phyloP scores from a whole-genome alignment of 37 sponge, comb jelly and placozoan species.

The Cliona cf. orientalis region DNA sequence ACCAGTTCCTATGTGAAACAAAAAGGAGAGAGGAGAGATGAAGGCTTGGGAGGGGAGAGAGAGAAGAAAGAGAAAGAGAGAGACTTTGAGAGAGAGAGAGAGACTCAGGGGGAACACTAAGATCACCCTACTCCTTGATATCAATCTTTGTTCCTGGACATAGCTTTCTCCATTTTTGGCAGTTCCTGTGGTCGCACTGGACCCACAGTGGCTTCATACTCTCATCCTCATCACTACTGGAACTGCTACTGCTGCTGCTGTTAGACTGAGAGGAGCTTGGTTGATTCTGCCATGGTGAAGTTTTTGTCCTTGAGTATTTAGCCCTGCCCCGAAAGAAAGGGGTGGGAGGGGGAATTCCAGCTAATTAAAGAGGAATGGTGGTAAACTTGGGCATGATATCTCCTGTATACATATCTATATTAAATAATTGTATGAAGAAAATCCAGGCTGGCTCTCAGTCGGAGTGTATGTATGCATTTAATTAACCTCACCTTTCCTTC shows the following conservation, averaged over 20 bases:
- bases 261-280: not conserved
- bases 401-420: no score
- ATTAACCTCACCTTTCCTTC: constrained; percentile 39
- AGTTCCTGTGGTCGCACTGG: constrained; percentile 43
- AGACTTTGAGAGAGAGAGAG: no score
- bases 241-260: not conserved
- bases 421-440: not conserved
- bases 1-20: constrained; percentile 9
- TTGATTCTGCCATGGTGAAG: not conserved
- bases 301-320: not conserved
- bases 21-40: no score
- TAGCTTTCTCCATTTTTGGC: constrained; percentile 53
- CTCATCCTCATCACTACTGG: constrained; percentile 24
- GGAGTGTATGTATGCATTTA: not conserved
- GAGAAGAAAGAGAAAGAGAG: no score
- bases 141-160: constrained; percentile 2
- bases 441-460: not conserved
- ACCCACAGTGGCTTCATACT: constrained; percentile 36
- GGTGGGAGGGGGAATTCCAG: constrained; percentile 37
- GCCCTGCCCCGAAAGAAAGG: constrained; percentile 16
- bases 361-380: constrained; percentile 4
- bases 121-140: no score
- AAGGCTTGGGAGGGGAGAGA: no score
- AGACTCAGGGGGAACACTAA: no score
- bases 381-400: not conserved